Evolutionary conservation across 2,113 vertebrate species (phyloP).

Genomic region (Corynorhinus townsendii): DNA sequence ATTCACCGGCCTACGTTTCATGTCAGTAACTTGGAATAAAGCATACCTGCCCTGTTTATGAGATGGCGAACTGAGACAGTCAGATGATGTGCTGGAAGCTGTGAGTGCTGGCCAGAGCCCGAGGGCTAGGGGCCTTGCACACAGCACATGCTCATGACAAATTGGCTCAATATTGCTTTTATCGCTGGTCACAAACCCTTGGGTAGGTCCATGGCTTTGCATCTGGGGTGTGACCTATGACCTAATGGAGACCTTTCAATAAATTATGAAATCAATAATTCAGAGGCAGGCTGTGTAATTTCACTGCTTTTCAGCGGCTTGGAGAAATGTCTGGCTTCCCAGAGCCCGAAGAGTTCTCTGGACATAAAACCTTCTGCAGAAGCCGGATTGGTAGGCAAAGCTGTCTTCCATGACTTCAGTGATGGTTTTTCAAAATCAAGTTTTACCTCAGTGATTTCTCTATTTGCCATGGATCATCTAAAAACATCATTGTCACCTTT

Average conservation of each 20-base stretch:
- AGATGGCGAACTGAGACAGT: not conserved
- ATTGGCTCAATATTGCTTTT: not conserved
- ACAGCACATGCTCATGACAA: accelerated
- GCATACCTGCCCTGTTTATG: not conserved
- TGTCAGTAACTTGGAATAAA: not conserved
- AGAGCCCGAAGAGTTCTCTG: not conserved
- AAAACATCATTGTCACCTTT: not conserved
- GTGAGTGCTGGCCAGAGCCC: not conserved
- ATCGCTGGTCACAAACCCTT: not conserved
- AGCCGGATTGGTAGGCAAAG: not conserved
- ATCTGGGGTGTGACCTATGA: not conserved
- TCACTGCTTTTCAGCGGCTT: not conserved
- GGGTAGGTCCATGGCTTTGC: not conserved
- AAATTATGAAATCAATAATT: slow-evolving; percentile 42
- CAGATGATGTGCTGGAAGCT: not conserved
- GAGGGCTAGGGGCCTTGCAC: not conserved
- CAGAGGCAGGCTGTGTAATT: slow-evolving; percentile 1
- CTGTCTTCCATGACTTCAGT: not conserved
- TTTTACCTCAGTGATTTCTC: not conserved
- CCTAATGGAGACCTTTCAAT: slow-evolving; percentile 25
- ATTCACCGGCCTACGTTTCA: not conserved
- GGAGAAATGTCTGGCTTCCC: not conserved
- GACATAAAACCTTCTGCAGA: not conserved
- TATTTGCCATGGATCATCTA: not conserved
- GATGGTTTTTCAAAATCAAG: not conserved